Base-by-base conservation (phyloP, 2,797 vertebrate genomes). In the Gymnopithys bicolor region DNA sequence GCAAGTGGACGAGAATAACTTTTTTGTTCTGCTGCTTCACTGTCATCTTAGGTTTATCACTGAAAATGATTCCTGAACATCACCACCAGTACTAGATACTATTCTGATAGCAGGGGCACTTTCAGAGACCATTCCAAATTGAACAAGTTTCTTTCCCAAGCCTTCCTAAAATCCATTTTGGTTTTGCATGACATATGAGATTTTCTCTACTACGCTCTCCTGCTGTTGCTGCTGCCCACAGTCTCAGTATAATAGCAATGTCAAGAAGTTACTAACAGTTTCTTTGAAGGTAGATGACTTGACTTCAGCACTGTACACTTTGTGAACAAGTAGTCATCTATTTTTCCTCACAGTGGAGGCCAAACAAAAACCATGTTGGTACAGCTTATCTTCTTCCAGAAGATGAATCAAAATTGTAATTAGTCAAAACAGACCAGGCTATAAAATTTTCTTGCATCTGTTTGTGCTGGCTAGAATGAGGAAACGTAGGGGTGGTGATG, bases 1-100 rank as follows among this genome's bases (percentile, higher is more conserved):
- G 99, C 99, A 96, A 99, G 99, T 59, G 99, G 99, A 91, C 98
- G 99, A 93, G 99, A 99, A 98, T 99, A 98, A 98, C 95, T 91
- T 55, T 68, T 92, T 94, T 97, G 84, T 94, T 97, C 95, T 96
- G 96, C 98, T 97, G 90, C 98, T 97, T 97, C 98, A 96, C 96
- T 97, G 96, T 97, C 98, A 96, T 97, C 97, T 90, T 97, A 96
- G 97, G 94, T 97, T 96, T 96, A 96, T 98, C 97, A 97, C 98
- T 97, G 98, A 97, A 97, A 97, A 96, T 88, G 98, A 98, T 98
- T 98, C 98, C 97, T 97, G 98, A 97, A 97, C 97, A 97, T 97
- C 97, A 95, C 95, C 97, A 96, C 95, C 97, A 95, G 97, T 95
- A 93, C 95, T 96, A 94, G 96, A 96, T 96, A 93, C 95, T 94